Evolutionary conservation across 2,797 vertebrate genomes (phyloP), one percentile per base, ranked within the genome.

Genomic region (Vespertilio murinus): DNA sequence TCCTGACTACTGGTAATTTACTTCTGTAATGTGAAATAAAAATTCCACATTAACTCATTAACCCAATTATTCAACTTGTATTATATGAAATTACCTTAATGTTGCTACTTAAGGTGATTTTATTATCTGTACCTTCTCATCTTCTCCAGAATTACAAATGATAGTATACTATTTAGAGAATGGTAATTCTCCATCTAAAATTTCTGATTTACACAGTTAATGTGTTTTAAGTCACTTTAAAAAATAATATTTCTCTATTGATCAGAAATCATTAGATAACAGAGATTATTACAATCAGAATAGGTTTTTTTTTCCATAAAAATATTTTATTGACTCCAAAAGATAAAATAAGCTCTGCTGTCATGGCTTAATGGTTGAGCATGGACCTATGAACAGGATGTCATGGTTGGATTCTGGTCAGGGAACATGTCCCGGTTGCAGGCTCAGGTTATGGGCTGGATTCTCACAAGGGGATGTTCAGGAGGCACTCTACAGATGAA

Each of bases 1-100:
- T 12, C 20, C 42, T 95, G n/a, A 65, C 64, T 45, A 33, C 79
- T 93, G 38, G 49, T 13, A 67, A 18, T 85, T 88, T 61, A 91
- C 67, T 73, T 91, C 4, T 75, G 11, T 85, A 88, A 69, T 73
- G 33, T 77, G 61, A 95, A 93, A 93, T 90, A 94, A 94, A 94
- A 95, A 77, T 70, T 23, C 65, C 33, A 74, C 0, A 75, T 25
- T 70, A 91, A 83, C 5, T 78, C 79, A 83, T 35, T 79, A 40
- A 73, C 6, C 9, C 28, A 77, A 3, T 89, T 80, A 77, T 70
- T 88, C 13, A 90, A 35, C 25, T 74, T 90, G 65, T 28, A 70
- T 61, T 88, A 64, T 38, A 77, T 89, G 5, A 96, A 82, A 16
- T 88, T 83, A 77, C 18, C 75, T 73, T 35, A 88, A 69, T 85